These are phyloP conservation scores for Mesorhabditis belari DNA, from an alignment of 2,888 invertebrate species.

Conservation along the genomic window DNA sequence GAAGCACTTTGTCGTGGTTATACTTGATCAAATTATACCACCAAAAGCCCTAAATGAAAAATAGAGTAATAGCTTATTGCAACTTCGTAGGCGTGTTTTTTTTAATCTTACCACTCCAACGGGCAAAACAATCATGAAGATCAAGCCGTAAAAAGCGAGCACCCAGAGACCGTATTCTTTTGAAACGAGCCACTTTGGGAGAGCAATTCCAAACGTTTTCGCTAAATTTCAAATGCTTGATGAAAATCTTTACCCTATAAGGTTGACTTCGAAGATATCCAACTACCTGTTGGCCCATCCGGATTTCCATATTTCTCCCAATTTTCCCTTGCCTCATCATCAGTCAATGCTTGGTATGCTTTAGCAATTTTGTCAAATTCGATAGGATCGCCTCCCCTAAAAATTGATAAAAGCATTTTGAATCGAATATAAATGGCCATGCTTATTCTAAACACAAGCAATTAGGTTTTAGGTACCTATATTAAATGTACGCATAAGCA, in stretches of 20 bases:
- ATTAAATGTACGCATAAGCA: too few relatives aligned
- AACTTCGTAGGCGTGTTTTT: too few relatives aligned
- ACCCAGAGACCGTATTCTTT: conserved; percentile 97
- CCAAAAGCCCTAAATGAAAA: conserved; percentile 72
- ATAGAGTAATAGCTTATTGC: background rate
- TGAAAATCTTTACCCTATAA: too few relatives aligned
- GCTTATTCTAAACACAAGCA: too few relatives aligned
- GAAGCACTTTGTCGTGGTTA: conserved; percentile 82
- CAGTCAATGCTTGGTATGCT: conserved; percentile 73
- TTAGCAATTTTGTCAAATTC: conserved; percentile 95
- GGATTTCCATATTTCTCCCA: conserved; percentile 99
- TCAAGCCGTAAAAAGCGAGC: conserved; percentile 82
- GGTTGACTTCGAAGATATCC: background rate
- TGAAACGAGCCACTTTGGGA: conserved; percentile 99
- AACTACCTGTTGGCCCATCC: conserved; percentile 79
- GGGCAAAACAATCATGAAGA: conserved; percentile 89
- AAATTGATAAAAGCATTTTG: background rate
- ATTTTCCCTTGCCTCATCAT: conserved; percentile 90
- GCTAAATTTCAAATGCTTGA: conserved; percentile 61
- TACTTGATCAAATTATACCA: conserved; percentile 97
- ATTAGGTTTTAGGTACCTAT: too few relatives aligned
- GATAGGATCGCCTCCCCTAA: conserved; percentile 75
- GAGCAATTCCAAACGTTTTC: conserved; percentile 96
- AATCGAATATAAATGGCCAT: too few relatives aligned
- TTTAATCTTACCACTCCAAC: conserved; percentile 61